Conservation (phyloP, 2,797 vertebrate genomes). For the Micropoecilia bifurca region DNA sequence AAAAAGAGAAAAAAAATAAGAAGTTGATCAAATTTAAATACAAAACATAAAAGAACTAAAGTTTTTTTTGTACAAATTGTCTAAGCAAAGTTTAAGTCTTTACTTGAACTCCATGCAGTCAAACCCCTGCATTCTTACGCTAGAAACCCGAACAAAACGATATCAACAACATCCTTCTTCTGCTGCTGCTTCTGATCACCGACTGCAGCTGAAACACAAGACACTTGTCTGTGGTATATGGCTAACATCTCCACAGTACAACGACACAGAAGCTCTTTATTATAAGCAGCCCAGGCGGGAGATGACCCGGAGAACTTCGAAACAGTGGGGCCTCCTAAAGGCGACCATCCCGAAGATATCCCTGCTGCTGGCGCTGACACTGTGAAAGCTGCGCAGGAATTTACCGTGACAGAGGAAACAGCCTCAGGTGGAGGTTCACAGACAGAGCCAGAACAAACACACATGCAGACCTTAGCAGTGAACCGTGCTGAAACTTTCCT, state of each 20-base stretch:
- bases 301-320: conserved; percentile 61
- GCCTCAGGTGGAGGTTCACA: conserved; percentile 73
- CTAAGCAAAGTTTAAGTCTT: background rate
- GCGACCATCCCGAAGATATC: conserved; percentile 72
- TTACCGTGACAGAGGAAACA: conserved; percentile 78
- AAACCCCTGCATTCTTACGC: background rate
- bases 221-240: conserved; percentile 34
- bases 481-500: conserved; percentile 69
- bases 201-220: conserved; percentile 53
- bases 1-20: background rate
- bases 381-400: conserved; percentile 71
- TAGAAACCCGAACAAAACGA: background rate
- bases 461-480: conserved; percentile 64
- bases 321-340: conserved; percentile 64
- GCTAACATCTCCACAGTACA: conserved; percentile 56
- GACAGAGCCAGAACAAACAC: conserved; percentile 31
- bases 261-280: conserved; percentile 76
- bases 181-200: conserved; percentile 5
- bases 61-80: too few relatives aligned
- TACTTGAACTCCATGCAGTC: background rate
- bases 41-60: background rate
- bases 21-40: background rate
- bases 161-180: background rate
- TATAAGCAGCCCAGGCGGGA: conserved; percentile 59
- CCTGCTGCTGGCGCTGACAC: conserved; percentile 60